A percentile compares a stretch with the other conserved stretches of the same genome.
Conservation (phyloP, 2,113 vertebrate species). For the Chiloscyllium plagiosum region DNA sequence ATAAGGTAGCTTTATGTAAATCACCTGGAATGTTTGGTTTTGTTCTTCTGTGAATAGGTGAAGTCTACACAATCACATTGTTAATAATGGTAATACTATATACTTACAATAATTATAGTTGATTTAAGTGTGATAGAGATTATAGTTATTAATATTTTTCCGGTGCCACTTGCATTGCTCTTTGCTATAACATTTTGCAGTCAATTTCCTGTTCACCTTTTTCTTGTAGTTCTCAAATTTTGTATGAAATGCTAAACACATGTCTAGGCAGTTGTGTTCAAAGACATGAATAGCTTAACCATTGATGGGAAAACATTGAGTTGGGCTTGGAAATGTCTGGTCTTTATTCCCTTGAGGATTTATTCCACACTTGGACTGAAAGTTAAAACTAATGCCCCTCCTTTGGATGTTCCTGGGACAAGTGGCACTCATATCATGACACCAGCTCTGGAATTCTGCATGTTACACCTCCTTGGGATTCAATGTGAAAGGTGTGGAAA, state of each 20-base stretch:
- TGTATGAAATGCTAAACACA: not conserved
- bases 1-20: not conserved
- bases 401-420: no score
- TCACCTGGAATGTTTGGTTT: not conserved
- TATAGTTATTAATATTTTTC: not conserved
- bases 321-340: no score
- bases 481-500: no score
- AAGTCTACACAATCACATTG: not conserved
- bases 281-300: not conserved
- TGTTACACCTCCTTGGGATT: no score
- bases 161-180: not conserved
- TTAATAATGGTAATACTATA: not conserved
- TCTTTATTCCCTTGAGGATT: no score
- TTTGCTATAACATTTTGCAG: not conserved
- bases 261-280: not conserved
- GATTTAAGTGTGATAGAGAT: constrained; percentile 1
- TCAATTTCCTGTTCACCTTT: not conserved
- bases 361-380: no score
- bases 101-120: not conserved
- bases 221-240: not conserved
- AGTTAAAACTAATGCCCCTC: no score
- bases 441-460: no score
- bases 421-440: no score
- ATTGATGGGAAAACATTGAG: not conserved
- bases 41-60: not conserved